Conservation (phyloP, 1,140 invertebrate genomes). For the Macrobrachium rosenbergii region DNA sequence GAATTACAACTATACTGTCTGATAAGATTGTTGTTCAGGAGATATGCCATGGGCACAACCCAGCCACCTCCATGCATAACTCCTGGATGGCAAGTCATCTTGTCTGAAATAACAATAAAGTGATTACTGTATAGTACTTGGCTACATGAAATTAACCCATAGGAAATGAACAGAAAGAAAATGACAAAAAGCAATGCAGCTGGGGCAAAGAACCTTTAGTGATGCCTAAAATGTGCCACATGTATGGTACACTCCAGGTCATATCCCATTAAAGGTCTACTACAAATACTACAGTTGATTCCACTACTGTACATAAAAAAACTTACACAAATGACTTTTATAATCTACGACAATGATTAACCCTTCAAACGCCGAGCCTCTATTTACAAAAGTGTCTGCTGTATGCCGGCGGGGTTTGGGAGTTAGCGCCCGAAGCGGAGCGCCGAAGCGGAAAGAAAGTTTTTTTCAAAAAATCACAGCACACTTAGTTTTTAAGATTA, state of each 20-base stretch:
- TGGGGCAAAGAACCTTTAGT: too few species aligned
- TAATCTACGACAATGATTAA: neutral
- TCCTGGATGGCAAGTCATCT: conserved; percentile 89
- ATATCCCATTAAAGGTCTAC: too few species aligned
- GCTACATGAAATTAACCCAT: neutral
- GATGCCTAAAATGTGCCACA: too few species aligned
- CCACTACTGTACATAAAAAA: neutral
- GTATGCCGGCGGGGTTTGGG: too few species aligned
- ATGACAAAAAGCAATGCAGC: neutral
- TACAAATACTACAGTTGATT: too few species aligned
- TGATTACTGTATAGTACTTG: neutral
- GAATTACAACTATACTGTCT: conserved; percentile 92
- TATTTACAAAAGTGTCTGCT: too few species aligned
- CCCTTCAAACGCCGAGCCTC: too few species aligned
- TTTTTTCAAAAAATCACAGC: too few species aligned
- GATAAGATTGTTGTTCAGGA: conserved; percentile 94
- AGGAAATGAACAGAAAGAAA: neutral
- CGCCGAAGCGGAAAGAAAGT: too few species aligned
- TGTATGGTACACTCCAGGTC: too few species aligned
- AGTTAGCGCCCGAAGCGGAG: too few species aligned
- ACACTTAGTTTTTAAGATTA: too few species aligned
- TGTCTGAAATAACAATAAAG: conserved; percentile 68
- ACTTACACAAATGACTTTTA: neutral
- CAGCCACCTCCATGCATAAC: conserved; percentile 94
- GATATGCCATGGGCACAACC: conserved; percentile 93